Evolutionary conservation across 2,113 vertebrate species (phyloP).

Genomic region (Aplodontia rufa): DNA sequence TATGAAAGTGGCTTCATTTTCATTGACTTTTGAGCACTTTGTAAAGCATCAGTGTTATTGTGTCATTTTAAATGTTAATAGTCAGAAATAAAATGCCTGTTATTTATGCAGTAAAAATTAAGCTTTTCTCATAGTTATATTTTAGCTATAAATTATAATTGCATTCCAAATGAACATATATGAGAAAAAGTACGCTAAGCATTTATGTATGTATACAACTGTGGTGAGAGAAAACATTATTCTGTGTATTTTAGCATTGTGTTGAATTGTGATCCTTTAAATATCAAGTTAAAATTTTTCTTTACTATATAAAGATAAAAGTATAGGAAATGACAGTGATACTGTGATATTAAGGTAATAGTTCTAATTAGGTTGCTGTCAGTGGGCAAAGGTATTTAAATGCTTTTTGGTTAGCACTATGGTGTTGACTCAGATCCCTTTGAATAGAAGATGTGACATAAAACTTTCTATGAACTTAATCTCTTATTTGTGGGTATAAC

Average conservation of each 20-base stretch:
- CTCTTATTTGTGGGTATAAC: neutral
- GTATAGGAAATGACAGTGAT: neutral
- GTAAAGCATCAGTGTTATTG: neutral
- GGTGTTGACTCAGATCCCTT: neutral
- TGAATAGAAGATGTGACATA: neutral
- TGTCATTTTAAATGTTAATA: neutral
- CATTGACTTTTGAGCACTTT: neutral
- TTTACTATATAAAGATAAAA: neutral
- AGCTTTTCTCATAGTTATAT: neutral
- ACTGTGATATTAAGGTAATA: neutral
- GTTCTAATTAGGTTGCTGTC: neutral
- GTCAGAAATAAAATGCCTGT: constrained; percentile 12
- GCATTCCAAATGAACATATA: neutral
- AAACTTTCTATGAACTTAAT: neutral
- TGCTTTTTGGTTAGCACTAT: neutral
- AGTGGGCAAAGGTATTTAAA: neutral
- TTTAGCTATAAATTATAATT: constrained; percentile 18
- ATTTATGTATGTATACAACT: neutral
- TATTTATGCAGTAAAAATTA: neutral
- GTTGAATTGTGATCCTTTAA: neutral
- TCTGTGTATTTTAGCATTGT: neutral
- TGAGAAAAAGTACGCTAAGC: neutral
- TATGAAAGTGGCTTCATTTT: constrained; percentile 12
- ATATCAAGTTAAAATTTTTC: neutral
- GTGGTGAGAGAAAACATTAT: too few species aligned